Evolutionary conservation across 2,888 invertebrate species (phyloP).

Genomic region (Fissipunctia ypsillon): DNA sequence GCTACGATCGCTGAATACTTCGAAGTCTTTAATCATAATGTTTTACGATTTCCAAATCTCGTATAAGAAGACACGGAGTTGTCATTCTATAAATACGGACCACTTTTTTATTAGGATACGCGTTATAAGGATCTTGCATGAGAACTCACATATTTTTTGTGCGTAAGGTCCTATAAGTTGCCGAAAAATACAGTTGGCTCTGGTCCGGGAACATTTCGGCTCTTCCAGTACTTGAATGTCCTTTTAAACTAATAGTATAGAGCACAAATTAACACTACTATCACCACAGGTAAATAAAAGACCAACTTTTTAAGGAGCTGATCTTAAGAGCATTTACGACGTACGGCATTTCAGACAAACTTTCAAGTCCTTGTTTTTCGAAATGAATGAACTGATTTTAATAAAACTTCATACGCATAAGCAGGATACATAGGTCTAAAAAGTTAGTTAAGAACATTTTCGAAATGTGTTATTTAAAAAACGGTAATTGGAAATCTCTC

Average conservation of each 20-base stretch:
- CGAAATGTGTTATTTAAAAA: too few relatives aligned
- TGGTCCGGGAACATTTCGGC: slow-evolving; percentile 71
- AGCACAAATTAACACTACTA: slow-evolving; percentile 37
- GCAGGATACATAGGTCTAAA: too few relatives aligned
- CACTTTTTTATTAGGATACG: slow-evolving; percentile 76
- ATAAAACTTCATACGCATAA: too few relatives aligned
- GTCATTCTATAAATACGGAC: slow-evolving; percentile 78
- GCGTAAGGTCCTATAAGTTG: slow-evolving; percentile 68
- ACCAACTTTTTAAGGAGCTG: slow-evolving; percentile 24
- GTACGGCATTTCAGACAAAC: too few relatives aligned
- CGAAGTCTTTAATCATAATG: slow-evolving; percentile 80
- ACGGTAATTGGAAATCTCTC: too few relatives aligned
- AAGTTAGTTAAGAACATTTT: too few relatives aligned
- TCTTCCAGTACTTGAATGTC: slow-evolving; percentile 77
- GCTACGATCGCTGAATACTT: slow-evolving; percentile 75
- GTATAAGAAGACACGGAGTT: slow-evolving; percentile 72
- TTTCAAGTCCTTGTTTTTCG: too few relatives aligned
- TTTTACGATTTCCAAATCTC: slow-evolving; percentile 78
- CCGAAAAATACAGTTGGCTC: slow-evolving; percentile 74
- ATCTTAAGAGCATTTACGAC: too few relatives aligned
- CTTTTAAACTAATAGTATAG: slow-evolving; percentile 73
- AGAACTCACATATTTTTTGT: slow-evolving; percentile 62
- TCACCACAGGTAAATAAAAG: slow-evolving; percentile 38
- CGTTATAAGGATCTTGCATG: slow-evolving; percentile 70
- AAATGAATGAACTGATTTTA: too few relatives aligned